A percentile compares a stretch with the other conserved stretches of the same genome.
phyloP scores from a whole-genome alignment of 2,113 vertebrate genomes.

The Struthidea cinerea region DNA sequence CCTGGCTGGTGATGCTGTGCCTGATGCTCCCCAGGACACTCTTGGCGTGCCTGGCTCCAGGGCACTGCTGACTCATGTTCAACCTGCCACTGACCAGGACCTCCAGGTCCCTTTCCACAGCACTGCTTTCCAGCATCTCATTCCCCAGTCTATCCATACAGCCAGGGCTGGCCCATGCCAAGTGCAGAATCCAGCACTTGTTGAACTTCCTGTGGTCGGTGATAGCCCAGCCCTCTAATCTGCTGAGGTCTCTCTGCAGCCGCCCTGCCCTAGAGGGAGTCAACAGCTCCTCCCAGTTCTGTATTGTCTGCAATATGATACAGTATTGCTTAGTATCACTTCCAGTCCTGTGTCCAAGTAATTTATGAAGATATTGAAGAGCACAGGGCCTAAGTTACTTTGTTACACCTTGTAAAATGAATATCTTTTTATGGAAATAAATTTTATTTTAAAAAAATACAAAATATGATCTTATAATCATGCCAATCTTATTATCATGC shows the following conservation, averaged over 20 bases:
- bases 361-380: neutral
- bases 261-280: neutral
- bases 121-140: neutral
- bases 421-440: neutral
- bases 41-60: neutral
- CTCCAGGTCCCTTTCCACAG: neutral
- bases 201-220: neutral
- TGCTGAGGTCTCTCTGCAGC: neutral
- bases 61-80: neutral
- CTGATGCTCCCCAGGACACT: neutral
- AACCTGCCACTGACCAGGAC: neutral
- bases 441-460: neutral
- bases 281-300: neutral
- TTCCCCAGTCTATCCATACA: neutral
- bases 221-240: neutral
- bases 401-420: neutral
- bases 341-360: neutral
- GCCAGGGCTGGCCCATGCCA: neutral
- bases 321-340: too few species aligned
- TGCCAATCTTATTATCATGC: neutral
- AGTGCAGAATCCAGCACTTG: neutral
- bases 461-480: neutral
- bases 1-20: fast-evolving
- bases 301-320: fast-evolving
- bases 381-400: neutral